phyloP scores from a whole-genome alignment of 2,797 vertebrate species.

The Orestias chungarensis region DNA sequence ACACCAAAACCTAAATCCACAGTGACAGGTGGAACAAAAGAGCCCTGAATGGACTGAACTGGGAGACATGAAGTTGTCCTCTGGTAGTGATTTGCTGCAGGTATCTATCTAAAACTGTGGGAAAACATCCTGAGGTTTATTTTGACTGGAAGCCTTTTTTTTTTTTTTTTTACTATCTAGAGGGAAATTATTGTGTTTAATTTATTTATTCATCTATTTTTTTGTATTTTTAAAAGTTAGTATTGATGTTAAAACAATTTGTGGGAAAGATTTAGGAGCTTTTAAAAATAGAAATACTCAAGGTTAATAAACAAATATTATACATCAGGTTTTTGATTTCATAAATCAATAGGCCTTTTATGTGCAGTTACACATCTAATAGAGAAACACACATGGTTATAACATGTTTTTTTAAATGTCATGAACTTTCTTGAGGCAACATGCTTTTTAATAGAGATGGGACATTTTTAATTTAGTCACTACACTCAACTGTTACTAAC shows the following conservation, averaged over 20 bases:
- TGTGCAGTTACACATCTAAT: conserved; percentile 1
- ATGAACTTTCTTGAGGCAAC: neutral
- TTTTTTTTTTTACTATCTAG: neutral
- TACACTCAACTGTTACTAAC: neutral
- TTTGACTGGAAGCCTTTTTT: neutral
- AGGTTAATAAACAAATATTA: conserved; percentile 4
- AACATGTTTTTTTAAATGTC: neutral
- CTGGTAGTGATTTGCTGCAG: conserved; percentile 48
- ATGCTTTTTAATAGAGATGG: neutral
- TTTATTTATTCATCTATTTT: too few species aligned
- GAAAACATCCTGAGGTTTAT: neutral
- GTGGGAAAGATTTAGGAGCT: too few species aligned
- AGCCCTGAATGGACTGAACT: conserved; percentile 57
- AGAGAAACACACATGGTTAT: neutral
- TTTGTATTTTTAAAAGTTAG: neutral
- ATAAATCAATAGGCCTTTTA: conserved; percentile 19
- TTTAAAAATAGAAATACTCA: neutral
- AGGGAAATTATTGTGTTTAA: neutral
- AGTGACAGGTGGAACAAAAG: conserved; percentile 85
- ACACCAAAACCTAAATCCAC: conserved; percentile 78
- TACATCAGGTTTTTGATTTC: neutral
- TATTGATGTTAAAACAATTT: neutral
- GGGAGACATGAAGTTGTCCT: conserved; percentile 67
- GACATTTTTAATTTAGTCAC: neutral
- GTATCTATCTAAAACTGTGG: conserved; percentile 12